A percentile compares a stretch with the other conserved stretches of the same genome.
These are phyloP conservation scores for Ophioderma brevispina DNA, from an alignment of 35 echinoderm and acorn worm genomes.

Conservation along the genomic window DNA sequence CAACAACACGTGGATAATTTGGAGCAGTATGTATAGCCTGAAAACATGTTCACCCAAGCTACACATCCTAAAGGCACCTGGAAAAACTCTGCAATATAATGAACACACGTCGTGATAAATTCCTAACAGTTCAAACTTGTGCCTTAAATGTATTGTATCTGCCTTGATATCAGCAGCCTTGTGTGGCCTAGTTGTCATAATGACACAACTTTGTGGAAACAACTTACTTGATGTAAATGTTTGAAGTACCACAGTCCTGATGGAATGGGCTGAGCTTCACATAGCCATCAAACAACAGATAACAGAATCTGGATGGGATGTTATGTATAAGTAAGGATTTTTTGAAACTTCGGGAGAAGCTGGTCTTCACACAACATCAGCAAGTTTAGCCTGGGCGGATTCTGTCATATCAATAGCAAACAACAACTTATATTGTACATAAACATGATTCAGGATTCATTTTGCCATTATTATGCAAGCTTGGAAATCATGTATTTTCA, in stretches of 20 bases:
- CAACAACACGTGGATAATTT: too few relatives aligned
- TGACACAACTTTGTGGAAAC: background rate
- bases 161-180: background rate
- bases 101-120: background rate
- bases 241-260: background rate
- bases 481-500: background rate
- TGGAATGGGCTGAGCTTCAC: background rate
- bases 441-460: background rate
- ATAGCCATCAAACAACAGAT: background rate
- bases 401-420: background rate
- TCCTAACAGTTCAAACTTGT: background rate
- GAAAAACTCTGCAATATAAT: background rate
- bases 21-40: background rate
- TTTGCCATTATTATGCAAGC: background rate
- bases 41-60: background rate
- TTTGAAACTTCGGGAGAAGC: background rate
- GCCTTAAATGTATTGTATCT: background rate
- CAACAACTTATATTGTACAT: background rate
- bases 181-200: background rate
- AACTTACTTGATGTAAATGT: background rate
- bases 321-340: background rate
- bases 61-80: background rate
- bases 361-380: background rate
- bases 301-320: background rate
- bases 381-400: background rate